Base-by-base conservation (phyloP, 2,888 invertebrate species). In the Trimorus sp. region DNA sequence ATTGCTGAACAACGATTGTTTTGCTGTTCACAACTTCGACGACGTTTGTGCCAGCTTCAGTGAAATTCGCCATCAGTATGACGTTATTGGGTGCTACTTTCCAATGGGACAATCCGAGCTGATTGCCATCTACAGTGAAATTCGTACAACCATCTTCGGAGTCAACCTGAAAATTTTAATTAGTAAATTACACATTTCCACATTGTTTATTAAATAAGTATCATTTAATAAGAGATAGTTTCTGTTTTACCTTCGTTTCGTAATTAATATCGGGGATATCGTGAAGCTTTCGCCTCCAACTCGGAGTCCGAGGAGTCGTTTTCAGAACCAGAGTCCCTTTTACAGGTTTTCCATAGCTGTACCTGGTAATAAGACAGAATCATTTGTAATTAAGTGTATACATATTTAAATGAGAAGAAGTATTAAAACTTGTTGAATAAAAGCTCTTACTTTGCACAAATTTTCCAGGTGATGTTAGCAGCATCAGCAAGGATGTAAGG, bases 31-130 rank as follows among this genome's bases (percentile, higher is more conserved):
- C 93, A 56, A 94, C 94, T 89, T 95, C 94, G 90, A 94, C 93
- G 36, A 94, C 92, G 71, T 94, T 93, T 0, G 95, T 95, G 15
- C 95, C 95, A 48, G 94, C 93, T 89, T 96, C 96, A 0, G 89
- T 91, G 49, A 91, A 89, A 75, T 91, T 92, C 0, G 93, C 93
- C 62, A 92, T 90, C 38, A 93, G 87, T 8, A 89, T 85, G 5
- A 92, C 90, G 58, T 89, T 89, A 51, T 89, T 89, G 0, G 90
- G 90, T 15, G 90, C 88, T 6, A 90, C 87, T 83, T 90, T 89
- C 89, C 90, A 90, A 49, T 90, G 88, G 0, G 88, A 88, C 36
- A 92, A 78, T 0, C 91, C 91, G 5, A 92, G 86, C 36, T 89
- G 89, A n/a, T 87, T 83, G 6, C 91, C 90, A 16, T 89, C 85